Base-by-base conservation (phyloP, 2,797 vertebrate species). In the Parotocinclus haroldoi region DNA sequence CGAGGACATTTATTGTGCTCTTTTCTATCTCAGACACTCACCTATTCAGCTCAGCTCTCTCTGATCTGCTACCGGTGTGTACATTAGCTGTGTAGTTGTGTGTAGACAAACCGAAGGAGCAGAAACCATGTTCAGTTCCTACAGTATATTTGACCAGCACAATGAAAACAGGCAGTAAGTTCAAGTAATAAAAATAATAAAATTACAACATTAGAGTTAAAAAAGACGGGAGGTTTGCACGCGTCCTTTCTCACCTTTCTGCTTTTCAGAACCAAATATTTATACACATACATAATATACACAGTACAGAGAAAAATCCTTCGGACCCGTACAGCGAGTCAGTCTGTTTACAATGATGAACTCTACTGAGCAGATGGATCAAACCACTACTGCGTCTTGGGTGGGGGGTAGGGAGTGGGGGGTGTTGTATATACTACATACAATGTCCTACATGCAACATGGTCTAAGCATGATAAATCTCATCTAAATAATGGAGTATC, bases 131-230 rank as follows among this genome's bases (percentile, higher is more conserved):
- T 14, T 11, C 53, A 46, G 62, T 81, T 83, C 73, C 58, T 76
- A 73, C 68, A 63, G 78, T 68, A 81, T 84, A 84, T 77, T 83
- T 83, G 61, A 80, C 66, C 42, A 76, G 18, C 76, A 84, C 75
- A 81, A 73, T 73, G 62, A 67, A 68, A 74, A 74, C 75, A 78
- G 57, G 72, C 66, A 66, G 63, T 76, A 70, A 73, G 60, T 76
- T 59, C 63, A 76, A 71, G 62, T 62, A 68, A 71, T 64, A 74
- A 76, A 74, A 70, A 80, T 71, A 79, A 80, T 74, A 79, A 79
- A 76, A 72, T 79, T 76, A 81, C 77, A 80, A 72, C 78, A 79
- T 71, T 73, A 75, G 77, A 60, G 75, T 84, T 53, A 82, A 78
- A 80, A 69, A 69, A 74, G 49, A 73, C 67, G 78, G 65, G 58